These are phyloP conservation scores for Stichopus chloronotus DNA, from an alignment of 35 echinoderm and acorn worm species.

Conservation along the genomic window DNA sequence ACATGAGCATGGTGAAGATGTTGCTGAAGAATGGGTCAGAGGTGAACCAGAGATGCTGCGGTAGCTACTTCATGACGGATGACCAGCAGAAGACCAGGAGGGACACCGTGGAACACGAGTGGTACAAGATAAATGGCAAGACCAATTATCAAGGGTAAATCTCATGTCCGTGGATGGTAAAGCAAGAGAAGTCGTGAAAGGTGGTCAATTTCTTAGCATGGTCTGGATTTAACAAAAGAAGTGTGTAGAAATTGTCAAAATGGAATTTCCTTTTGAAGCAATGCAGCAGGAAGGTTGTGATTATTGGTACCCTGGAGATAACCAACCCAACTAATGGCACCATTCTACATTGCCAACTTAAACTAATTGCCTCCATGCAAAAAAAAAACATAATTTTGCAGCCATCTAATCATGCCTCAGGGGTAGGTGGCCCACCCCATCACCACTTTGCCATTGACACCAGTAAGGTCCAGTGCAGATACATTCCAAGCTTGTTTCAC, in stretches of 20 bases:
- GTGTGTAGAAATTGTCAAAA: background rate
- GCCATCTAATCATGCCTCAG: no score
- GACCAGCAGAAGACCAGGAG: constrained; percentile 76
- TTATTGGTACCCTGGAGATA: no score
- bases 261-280: background rate
- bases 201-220: background rate
- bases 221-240: background rate
- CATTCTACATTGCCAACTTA: no score
- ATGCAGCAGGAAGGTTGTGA: background rate
- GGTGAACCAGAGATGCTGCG: constrained; percentile 80
- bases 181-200: background rate
- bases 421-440: no score
- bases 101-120: constrained; percentile 74
- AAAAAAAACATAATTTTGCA: no score
- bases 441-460: no score
- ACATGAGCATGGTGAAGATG: constrained; percentile 85
- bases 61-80: constrained; percentile 80
- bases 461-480: no score
- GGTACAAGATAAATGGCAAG: constrained; percentile 56
- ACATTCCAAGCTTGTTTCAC: no score
- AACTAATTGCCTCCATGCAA: no score
- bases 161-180: background rate
- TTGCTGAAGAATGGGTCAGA: constrained; percentile 71
- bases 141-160: constrained; percentile 97
- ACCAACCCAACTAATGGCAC: no score